Conservation (phyloP, 2,113 vertebrate genomes). For the human region GRCh38 chr1:245332501-245333000, state of each 20-base stretch:
- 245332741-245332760: background rate
- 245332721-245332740: background rate
- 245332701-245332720: background rate
- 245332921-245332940: background rate
- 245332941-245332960: background rate
- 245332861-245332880: background rate
- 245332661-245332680: background rate
- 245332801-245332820: background rate
- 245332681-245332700: rapidly evolving
- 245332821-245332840: background rate
- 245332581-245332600: rapidly evolving
- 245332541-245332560: conserved; percentile 35
- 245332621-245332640: background rate
- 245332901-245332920: background rate
- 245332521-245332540: conserved; percentile 40
- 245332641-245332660: background rate
- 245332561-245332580: background rate
- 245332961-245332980: background rate
- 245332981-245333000: background rate
- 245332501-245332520: background rate
- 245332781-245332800: background rate
- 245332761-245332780: background rate
- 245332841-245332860: background rate
- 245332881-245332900: background rate
- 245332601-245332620: background rate